Base-by-base conservation (phyloP, 2,113 vertebrate species). In the Calypte anna region DNA sequence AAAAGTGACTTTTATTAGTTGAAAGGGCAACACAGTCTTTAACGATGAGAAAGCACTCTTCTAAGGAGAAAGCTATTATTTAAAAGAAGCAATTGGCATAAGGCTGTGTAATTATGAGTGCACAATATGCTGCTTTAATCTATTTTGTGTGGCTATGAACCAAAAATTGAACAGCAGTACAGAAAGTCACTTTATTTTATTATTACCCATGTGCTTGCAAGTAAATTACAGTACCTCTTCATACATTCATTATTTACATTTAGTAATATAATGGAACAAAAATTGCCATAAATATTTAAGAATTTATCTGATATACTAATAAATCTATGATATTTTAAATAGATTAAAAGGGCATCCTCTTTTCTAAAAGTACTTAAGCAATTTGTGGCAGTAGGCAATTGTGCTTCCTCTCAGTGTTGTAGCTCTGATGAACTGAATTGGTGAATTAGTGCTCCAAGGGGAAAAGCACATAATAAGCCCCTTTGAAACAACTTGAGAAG, bases 401-500 rank as follows among this genome's bases (percentile, higher is more conserved):
- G 18, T 21, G 13, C 21, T 57, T 28, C 36, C 20, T 82, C 50
- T 79, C n/a, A 36, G 54, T 30, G 21, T 64, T 83, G 9, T 24
- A 36, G 19, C 68, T 83, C 55, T 87, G 50, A 86, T 72, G 61
- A 94, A 87, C 38, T 36, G 23, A 84, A 81, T 79, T 67, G 33
- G 13, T 77, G 38, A 95, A 88, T 82, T 85, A 63, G 36, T 43
- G 30, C 72, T 89, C 67, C 69, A 66, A 78, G 24, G 28, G 46
- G 70, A 86, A 72, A 79, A 89, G 24, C 28, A 53, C 54, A 36
- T 79, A 85, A 96, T 77, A 90, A 92, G 46, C 18, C 25, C 46
- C 80, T 91, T 85, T 84, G 77, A 95, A 92, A 64, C 24, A 82
- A 86, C 54, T 85, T 90, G 69, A 88, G 72, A 46, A 83, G 64